Evolutionary conservation across 2,797 vertebrate genomes (phyloP).

Genomic region (Acomys russatus): DNA sequence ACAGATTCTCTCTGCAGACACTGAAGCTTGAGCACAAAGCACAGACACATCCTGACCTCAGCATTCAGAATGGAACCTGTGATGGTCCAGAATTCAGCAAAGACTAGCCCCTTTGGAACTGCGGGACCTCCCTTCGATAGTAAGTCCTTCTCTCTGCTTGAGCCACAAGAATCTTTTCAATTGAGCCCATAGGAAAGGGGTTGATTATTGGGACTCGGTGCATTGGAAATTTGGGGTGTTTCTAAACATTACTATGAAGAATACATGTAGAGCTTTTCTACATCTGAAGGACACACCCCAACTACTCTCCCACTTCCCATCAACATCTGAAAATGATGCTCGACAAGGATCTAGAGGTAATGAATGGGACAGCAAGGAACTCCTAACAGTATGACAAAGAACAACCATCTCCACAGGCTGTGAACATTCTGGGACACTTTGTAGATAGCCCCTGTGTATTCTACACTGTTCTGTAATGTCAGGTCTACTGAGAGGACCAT

Average conservation of each 20-base stretch:
- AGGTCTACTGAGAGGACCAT: background rate
- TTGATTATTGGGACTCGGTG: background rate
- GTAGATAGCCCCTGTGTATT: background rate
- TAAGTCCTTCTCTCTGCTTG: background rate
- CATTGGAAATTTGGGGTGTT: background rate
- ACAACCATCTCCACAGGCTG: no score
- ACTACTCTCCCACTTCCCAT: accelerated
- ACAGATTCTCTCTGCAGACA: background rate
- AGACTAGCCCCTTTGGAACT: background rate
- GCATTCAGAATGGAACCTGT: background rate
- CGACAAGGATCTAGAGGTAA: background rate
- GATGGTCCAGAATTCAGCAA: background rate
- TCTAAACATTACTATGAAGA: background rate
- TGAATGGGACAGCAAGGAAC: background rate
- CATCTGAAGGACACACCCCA: background rate
- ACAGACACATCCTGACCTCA: no score
- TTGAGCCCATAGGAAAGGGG: background rate
- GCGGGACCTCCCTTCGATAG: background rate
- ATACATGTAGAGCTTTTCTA: background rate
- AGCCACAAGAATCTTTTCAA: background rate
- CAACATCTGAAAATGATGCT: background rate
- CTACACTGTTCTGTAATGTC: background rate
- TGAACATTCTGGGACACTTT: background rate
- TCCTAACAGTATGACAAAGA: background rate
- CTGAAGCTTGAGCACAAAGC: no score